Percentiles rank a stretch among this genome's conserved stretches.
phyloP scores from a whole-genome alignment of 2,113 vertebrate species.

The Bucco capensis region DNA sequence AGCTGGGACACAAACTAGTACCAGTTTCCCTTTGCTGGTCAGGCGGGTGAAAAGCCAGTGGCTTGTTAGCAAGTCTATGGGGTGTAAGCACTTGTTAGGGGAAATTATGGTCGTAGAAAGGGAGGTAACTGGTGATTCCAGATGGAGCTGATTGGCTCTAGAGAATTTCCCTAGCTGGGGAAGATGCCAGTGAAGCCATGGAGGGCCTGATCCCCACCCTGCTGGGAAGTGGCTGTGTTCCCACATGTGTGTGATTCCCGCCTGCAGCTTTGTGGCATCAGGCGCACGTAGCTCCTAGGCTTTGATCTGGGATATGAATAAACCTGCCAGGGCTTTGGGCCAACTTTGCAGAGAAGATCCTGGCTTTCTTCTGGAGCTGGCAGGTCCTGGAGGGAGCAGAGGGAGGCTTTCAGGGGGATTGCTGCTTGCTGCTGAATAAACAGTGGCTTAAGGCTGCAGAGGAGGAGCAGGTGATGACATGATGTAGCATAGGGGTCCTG shows the following conservation, averaged over 20 bases:
- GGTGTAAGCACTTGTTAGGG: not conserved
- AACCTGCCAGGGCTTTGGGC: not conserved
- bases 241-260: not conserved
- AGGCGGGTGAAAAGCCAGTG: not conserved
- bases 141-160: not conserved
- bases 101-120: not conserved
- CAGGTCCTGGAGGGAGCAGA: not conserved
- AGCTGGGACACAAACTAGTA: not conserved
- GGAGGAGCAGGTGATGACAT: not conserved
- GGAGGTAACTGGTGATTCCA: not conserved
- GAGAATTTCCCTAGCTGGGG: not conserved
- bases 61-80: not conserved
- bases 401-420: not conserved
- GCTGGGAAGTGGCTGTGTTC: not conserved
- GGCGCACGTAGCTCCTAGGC: not conserved
- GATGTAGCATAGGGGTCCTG: not conserved
- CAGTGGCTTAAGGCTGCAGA: not conserved
- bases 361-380: not conserved
- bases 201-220: not conserved
- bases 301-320: constrained; percentile 27
- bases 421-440: not conserved
- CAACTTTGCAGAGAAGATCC: not conserved
- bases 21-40: not conserved
- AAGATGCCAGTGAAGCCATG: not conserved
- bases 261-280: constrained; percentile 9